phyloP scores from a whole-genome alignment of 1,140 invertebrate species.

The Periplaneta americana region DNA sequence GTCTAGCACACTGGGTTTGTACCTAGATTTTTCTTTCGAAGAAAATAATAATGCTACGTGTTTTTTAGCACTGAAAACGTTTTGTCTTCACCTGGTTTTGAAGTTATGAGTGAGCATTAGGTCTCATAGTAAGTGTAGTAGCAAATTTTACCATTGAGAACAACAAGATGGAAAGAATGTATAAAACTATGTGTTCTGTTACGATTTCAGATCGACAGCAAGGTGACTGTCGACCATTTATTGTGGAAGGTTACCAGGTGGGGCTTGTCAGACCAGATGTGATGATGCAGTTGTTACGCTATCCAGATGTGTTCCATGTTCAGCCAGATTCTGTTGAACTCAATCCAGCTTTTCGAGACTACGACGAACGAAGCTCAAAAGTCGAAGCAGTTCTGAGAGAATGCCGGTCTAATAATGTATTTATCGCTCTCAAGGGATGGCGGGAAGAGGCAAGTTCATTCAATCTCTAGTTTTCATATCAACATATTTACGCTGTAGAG shows the following conservation, averaged over 20 bases:
- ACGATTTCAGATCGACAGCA: slow-evolving; percentile 61
- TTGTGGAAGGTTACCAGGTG: slow-evolving; percentile 81
- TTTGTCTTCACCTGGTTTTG: no score
- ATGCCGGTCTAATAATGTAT: slow-evolving; percentile 57
- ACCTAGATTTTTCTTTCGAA: no score
- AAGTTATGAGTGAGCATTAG: no score
- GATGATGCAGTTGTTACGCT: slow-evolving; percentile 67
- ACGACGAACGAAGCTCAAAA: slow-evolving; percentile 67
- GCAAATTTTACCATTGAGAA: no score
- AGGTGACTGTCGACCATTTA: slow-evolving; percentile 75
- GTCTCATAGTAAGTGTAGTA: no score
- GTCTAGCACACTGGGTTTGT: no score
- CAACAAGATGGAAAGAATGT: no score
- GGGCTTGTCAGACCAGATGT: slow-evolving; percentile 80
- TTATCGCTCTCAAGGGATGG: slow-evolving; percentile 78
- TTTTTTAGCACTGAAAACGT: no score
- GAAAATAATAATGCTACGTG: no score
- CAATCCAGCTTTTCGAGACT: slow-evolving; percentile 78
- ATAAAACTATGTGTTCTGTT: no score
- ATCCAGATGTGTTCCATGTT: slow-evolving; percentile 76
- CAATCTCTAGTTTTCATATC: not conserved
- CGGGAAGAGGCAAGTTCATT: slow-evolving; percentile 69
- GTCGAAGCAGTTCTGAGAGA: slow-evolving; percentile 75
- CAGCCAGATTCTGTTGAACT: slow-evolving; percentile 67
- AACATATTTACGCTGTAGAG: no score